Conservation (phyloP, 2,888 invertebrate species). For the Diaphora mendica region DNA sequence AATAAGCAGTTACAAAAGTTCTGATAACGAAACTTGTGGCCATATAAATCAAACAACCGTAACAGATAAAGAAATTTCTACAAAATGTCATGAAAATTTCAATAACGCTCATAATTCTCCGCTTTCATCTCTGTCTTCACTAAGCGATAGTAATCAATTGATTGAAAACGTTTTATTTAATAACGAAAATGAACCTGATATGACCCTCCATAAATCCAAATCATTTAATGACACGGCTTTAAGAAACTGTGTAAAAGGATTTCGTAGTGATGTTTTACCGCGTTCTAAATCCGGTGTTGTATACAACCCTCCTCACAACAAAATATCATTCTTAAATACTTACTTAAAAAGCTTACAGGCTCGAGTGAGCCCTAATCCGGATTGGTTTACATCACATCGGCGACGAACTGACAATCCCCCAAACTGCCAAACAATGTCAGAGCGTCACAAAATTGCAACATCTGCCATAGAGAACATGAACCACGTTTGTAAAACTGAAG, state of each 20-base stretch:
- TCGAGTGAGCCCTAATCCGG: constrained; percentile 75
- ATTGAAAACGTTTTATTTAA: constrained; percentile 54
- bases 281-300: constrained; percentile 77
- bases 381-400: constrained; percentile 75
- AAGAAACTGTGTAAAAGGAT: constrained; percentile 56
- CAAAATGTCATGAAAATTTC: constrained; percentile 51
- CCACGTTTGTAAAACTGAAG: constrained; percentile 58
- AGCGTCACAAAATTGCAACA: constrained; percentile 61
- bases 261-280: constrained; percentile 57
- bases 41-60: constrained; percentile 59
- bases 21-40: constrained; percentile 79
- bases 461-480: constrained; percentile 58
- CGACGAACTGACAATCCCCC: constrained; percentile 64
- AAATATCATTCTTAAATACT: constrained; percentile 83
- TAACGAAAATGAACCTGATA: constrained; percentile 63
- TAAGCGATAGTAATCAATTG: constrained; percentile 60
- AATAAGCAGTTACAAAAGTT: constrained; percentile 84
- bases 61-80: constrained; percentile 46
- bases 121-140: constrained; percentile 60
- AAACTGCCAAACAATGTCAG: constrained; percentile 56
- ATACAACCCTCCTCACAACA: constrained; percentile 77
- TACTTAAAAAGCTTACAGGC: constrained; percentile 83
- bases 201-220: constrained; percentile 75
- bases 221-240: constrained; percentile 72
- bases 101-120: constrained; percentile 50